Evolutionary conservation across 2,888 invertebrate species (phyloP).

Genomic region (Prosapia bicincta): DNA sequence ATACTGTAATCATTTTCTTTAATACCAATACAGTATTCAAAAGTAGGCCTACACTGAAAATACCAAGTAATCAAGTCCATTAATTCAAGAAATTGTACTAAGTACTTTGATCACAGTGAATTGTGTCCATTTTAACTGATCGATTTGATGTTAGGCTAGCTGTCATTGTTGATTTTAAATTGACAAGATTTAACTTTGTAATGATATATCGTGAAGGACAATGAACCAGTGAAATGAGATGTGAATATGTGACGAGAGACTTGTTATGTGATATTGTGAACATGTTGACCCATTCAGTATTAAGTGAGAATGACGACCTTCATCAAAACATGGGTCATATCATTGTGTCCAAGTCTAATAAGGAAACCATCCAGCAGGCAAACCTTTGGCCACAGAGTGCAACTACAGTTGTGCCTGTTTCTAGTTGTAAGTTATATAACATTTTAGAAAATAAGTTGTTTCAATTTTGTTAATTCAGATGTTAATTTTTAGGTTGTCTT

Average conservation of each 20-base stretch:
- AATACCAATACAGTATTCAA: too few species aligned
- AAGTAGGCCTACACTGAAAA: too few species aligned
- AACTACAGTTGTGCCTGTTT: not conserved
- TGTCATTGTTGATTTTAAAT: not conserved
- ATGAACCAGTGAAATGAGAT: not conserved
- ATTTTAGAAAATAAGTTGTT: too few species aligned
- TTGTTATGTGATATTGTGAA: not conserved
- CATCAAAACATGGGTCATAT: not conserved
- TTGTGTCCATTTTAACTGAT: not conserved
- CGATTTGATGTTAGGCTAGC: not conserved
- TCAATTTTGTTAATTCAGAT: too few species aligned
- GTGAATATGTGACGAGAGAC: not conserved
- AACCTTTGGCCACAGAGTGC: not conserved
- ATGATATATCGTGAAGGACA: not conserved
- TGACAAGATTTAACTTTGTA: not conserved
- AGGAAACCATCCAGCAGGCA: not conserved
- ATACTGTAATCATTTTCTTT: too few species aligned
- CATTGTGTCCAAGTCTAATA: not conserved
- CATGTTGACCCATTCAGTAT: not conserved
- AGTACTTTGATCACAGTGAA: not conserved
- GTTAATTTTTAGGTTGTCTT: too few species aligned
- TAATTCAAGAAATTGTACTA: too few species aligned
- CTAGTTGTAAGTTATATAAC: slow-evolving; percentile 13
- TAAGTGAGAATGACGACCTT: not conserved
- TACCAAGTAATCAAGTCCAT: too few species aligned